Conservation (phyloP, 2,888 invertebrate species). For the Conops quadrifasciatus region DNA sequence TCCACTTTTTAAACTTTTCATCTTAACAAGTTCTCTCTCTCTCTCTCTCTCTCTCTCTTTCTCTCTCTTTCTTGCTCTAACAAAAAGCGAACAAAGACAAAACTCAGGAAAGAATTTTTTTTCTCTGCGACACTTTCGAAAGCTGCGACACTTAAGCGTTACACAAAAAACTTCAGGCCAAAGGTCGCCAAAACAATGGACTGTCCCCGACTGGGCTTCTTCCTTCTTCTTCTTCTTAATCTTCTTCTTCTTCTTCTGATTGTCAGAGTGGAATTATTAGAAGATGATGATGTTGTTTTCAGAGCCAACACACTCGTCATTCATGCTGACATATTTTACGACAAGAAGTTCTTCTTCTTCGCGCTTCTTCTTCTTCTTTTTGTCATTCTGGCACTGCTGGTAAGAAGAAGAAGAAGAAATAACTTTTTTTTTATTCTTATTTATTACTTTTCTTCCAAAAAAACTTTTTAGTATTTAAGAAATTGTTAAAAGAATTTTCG, state of each 20-base stretch:
- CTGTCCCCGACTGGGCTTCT: background rate
- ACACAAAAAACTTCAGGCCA: too few species aligned
- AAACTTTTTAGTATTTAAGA: constrained; percentile 16
- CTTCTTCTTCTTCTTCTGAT: constrained; percentile 37
- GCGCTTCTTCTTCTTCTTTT: constrained; percentile 64
- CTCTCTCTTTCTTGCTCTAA: too few species aligned
- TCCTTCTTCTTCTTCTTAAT: constrained; percentile 18
- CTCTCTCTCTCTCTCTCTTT: too few species aligned
- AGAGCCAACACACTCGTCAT: constrained; percentile 63
- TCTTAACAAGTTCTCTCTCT: too few species aligned
- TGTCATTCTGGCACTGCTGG: constrained; percentile 50
- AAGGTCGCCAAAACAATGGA: too few species aligned
- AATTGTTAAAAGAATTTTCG: background rate
- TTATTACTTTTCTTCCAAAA: background rate
- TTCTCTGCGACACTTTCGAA: too few species aligned
- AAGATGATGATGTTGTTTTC: constrained; percentile 44
- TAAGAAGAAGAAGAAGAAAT: background rate
- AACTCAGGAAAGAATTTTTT: too few species aligned
- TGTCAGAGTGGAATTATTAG: constrained; percentile 40
- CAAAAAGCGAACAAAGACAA: too few species aligned
- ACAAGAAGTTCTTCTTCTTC: constrained; percentile 65
- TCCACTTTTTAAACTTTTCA: too few species aligned
- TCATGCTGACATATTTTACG: constrained; percentile 65
- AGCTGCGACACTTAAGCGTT: too few species aligned
- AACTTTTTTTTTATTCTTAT: background rate